These are phyloP conservation scores for Apteryx mantelli DNA, from an alignment of 2,113 vertebrate genomes.

Conservation along the genomic window DNA sequence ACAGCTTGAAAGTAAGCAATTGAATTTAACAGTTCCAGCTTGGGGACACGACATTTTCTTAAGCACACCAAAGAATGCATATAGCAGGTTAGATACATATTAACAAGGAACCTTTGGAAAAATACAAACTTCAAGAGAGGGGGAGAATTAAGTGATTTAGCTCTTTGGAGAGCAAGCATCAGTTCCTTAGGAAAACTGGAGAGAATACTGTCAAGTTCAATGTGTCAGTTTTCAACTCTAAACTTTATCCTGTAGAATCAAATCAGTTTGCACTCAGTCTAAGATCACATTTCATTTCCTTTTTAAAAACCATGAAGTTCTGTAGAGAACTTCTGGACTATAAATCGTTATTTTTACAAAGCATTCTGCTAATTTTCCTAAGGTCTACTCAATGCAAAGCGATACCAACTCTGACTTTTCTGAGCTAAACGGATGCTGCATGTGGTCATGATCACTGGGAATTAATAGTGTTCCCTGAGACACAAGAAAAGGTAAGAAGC, in stretches of 20 bases:
- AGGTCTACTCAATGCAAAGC: not conserved
- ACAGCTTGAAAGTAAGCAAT: constrained; percentile 76
- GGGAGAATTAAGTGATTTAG: not conserved
- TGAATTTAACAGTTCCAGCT: not conserved
- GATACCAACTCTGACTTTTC: not conserved
- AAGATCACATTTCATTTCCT: not conserved
- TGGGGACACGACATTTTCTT: not conserved
- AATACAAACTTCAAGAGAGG: not conserved
- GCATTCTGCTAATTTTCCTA: not conserved
- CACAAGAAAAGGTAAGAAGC: not conserved
- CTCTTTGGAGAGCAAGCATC: not conserved
- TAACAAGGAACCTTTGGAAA: not conserved
- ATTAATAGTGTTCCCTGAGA: not conserved
- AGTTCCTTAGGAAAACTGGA: not conserved
- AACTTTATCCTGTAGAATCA: not conserved
- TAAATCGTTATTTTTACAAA: not conserved
- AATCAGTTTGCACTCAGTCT: not conserved
- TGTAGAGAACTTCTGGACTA: not conserved
- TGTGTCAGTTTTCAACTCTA: not conserved
- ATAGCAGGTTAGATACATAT: not conserved
- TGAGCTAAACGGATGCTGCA: not conserved
- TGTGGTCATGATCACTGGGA: not conserved
- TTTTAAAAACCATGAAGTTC: not conserved
- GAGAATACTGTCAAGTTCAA: not conserved
- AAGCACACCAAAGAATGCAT: not conserved